phyloP scores from a whole-genome alignment of 2,888 invertebrate species.

The Neoaliturus tenellus region DNA sequence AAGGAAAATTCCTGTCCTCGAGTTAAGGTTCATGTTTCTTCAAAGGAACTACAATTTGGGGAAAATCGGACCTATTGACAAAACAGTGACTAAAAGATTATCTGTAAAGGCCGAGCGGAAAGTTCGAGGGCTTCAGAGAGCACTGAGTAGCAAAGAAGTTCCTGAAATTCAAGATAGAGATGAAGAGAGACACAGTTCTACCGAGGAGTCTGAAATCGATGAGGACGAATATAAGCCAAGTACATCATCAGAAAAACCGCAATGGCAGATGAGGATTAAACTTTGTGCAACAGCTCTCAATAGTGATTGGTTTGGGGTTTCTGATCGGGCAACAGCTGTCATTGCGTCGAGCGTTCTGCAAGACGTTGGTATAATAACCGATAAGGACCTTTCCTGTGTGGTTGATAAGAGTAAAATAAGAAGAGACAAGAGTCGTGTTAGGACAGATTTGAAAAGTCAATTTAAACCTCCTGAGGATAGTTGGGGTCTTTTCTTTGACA shows the following conservation, averaged over 20 bases:
- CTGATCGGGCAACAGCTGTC: conserved; percentile 19
- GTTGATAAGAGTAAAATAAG: conserved; percentile 64
- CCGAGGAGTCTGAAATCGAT: neutral
- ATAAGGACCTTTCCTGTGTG: conserved; percentile 60
- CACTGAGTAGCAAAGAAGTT: conserved; percentile 2
- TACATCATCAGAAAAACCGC: neutral
- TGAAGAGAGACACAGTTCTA: neutral
- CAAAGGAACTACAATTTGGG: neutral
- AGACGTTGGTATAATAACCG: neutral
- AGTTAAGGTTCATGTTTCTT: conserved; percentile 12
- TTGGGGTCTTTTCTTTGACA: conserved; percentile 46
- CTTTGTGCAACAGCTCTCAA: conserved; percentile 12
- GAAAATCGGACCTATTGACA: neutral
- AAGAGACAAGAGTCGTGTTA: conserved; percentile 59
- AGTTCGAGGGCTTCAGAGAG: neutral
- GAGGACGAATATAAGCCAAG: conserved; percentile 22
- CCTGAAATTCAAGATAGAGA: neutral
- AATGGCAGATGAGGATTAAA: conserved; percentile 51
- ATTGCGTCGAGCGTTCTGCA: conserved; percentile 13
- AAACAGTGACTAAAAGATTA: neutral
- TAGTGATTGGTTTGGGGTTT: conserved; percentile 34
- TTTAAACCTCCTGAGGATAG: conserved; percentile 26
- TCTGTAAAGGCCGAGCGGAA: neutral
- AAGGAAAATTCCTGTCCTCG: conserved; percentile 13
- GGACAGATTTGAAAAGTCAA: conserved; percentile 42